phyloP scores from a whole-genome alignment of 2,797 vertebrate species.

The Halcyon chelicuti region DNA sequence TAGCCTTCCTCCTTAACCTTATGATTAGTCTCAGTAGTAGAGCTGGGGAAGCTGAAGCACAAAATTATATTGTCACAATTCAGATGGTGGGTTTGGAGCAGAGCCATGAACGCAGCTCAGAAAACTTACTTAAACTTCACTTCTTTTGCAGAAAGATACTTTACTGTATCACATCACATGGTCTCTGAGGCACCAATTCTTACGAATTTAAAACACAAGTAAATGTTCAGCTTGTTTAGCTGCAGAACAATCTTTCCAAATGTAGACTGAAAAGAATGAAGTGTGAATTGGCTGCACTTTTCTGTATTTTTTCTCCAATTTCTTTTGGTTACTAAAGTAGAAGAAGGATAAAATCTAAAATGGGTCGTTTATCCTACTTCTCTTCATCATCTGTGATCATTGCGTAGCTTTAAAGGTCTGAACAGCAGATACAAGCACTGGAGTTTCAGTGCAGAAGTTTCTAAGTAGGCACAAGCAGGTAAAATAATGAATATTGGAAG shows the following conservation, averaged over 20 bases:
- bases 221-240: background rate
- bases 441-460: background rate
- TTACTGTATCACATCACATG: background rate
- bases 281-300: background rate
- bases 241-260: background rate
- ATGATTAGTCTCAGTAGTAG: background rate
- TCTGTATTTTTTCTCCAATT: background rate
- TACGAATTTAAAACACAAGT: background rate
- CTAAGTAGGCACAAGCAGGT: background rate
- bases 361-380: background rate
- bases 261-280: background rate
- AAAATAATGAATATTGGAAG: background rate
- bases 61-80: background rate
- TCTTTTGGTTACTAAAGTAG: background rate
- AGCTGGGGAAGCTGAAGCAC: background rate
- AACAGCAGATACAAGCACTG: background rate
- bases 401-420: background rate
- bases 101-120: background rate
- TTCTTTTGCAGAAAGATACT: background rate
- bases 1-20: background rate
- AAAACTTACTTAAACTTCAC: background rate
- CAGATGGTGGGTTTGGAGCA: background rate
- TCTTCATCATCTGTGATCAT: background rate
- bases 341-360: background rate
- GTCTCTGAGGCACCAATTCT: background rate